phyloP scores from a whole-genome alignment of 1,140 invertebrate species.

The Globodera ellingtonae region DNA sequence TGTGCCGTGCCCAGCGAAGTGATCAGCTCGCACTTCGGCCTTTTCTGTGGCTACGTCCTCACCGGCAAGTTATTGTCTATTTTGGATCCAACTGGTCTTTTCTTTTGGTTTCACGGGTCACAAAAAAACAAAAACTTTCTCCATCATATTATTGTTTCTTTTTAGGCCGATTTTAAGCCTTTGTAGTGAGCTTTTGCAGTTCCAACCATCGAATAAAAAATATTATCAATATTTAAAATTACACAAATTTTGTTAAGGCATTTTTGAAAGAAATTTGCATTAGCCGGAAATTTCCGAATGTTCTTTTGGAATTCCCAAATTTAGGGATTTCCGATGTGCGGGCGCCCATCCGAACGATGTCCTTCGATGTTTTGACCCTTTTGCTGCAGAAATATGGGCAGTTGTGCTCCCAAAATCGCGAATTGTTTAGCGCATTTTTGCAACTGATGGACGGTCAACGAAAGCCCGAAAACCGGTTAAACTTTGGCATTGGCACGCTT shows the following conservation, averaged over 20 bases:
- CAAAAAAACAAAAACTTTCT: background rate
- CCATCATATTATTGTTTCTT: too few species aligned
- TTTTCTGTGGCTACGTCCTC: slow-evolving; percentile 16
- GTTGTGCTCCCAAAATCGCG: slow-evolving; percentile 18
- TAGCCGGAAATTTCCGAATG: background rate
- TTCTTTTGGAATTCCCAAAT: background rate
- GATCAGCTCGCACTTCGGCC: slow-evolving; percentile 20
- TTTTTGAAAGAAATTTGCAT: background rate
- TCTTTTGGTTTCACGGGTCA: too few species aligned
- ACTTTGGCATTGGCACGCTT: background rate
- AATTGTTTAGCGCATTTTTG: slow-evolving; percentile 18
- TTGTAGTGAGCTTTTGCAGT: too few species aligned
- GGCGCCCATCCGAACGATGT: background rate
- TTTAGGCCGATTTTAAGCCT: too few species aligned
- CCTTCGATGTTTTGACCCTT: slow-evolving; percentile 9
- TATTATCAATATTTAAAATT: background rate
- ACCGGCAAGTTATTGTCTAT: background rate
- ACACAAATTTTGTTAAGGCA: background rate
- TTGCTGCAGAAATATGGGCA: slow-evolving; percentile 9
- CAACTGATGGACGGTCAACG: slow-evolving; percentile 8
- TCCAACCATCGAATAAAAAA: too few species aligned
- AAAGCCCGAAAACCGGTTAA: slow-evolving; percentile 3
- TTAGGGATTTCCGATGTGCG: slow-evolving; percentile 18
- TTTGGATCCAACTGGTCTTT: too few species aligned
- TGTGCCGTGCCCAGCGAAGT: slow-evolving; percentile 10